A percentile compares a stretch with the other conserved stretches of the same genome.
These are phyloP conservation scores for Drosophila recens DNA, from an alignment of 2,888 invertebrate genomes.

Conservation along the genomic window DNA sequence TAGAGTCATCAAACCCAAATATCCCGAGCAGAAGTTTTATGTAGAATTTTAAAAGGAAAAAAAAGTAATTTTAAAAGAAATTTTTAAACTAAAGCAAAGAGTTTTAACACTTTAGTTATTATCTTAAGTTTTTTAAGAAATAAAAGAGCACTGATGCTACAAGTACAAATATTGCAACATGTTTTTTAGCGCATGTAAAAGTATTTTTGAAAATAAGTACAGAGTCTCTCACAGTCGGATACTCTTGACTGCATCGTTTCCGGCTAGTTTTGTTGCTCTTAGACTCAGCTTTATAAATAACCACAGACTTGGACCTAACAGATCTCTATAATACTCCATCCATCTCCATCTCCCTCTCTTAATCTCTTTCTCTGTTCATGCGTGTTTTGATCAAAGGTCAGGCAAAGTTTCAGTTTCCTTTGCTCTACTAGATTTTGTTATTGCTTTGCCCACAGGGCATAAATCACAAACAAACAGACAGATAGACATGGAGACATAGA, in stretches of 20 bases:
- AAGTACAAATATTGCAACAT: too few relatives aligned
- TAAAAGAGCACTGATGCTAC: too few relatives aligned
- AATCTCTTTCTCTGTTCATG: slow-evolving; percentile 5
- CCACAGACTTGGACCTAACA: slow-evolving; percentile 42
- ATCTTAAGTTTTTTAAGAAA: too few relatives aligned
- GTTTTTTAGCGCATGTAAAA: too few relatives aligned
- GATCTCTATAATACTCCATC: slow-evolving; percentile 30
- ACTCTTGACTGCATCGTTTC: neutral
- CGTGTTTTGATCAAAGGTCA: slow-evolving; percentile 55
- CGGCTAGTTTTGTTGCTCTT: slow-evolving; percentile 29
- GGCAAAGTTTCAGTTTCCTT: slow-evolving; percentile 36
- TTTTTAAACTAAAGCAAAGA: neutral
- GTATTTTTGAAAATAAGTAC: neutral
- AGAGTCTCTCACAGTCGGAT: neutral
- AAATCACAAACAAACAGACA: slow-evolving; percentile 21
- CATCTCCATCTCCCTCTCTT: neutral
- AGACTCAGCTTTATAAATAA: slow-evolving; percentile 62
- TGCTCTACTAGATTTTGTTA: slow-evolving; percentile 26
- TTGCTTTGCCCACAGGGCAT: slow-evolving; percentile 28
- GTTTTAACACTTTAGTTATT: neutral
- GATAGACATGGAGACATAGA: neutral
- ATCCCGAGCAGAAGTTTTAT: too few relatives aligned
- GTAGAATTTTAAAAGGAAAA: too few relatives aligned
- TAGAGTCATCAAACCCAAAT: too few relatives aligned
- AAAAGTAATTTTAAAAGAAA: too few relatives aligned